Percentiles rank a stretch among this genome's conserved stretches.
Conservation (phyloP, 1,140 invertebrate genomes). For the Bombus waltoni region DNA sequence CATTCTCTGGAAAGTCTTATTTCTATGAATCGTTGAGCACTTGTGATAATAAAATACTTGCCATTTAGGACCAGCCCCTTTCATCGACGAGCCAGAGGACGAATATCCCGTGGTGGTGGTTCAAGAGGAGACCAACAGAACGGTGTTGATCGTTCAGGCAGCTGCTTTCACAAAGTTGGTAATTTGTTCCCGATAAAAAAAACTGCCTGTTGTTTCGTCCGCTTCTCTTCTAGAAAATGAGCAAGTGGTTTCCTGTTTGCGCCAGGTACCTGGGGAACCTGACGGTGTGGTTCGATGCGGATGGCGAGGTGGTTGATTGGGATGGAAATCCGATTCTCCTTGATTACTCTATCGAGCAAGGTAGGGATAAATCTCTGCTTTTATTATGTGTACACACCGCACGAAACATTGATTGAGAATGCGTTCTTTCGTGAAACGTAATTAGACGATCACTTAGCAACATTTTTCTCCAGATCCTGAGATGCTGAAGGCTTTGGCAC, state of each 20-base stretch:
- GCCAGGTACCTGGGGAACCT: conserved; percentile 73
- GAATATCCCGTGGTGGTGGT: conserved; percentile 87
- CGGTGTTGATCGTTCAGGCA: conserved; percentile 89
- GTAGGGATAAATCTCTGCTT: conserved; percentile 73
- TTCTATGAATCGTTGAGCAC: background rate
- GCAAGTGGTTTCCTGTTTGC: background rate
- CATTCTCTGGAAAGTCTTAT: background rate
- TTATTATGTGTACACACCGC: background rate
- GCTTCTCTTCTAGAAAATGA: background rate
- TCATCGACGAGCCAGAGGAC: conserved; percentile 83
- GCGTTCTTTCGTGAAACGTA: background rate
- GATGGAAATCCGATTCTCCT: conserved; percentile 90
- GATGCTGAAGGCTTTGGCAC: conserved; percentile 83
- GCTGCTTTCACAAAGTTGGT: conserved; percentile 85
- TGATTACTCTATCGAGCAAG: conserved; percentile 85
- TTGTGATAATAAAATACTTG: background rate
- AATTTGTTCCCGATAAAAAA: background rate
- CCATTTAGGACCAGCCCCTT: conserved; percentile 81
- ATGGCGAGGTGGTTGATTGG: conserved; percentile 87
- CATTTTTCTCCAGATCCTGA: conserved; percentile 77
- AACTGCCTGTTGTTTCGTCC: background rate
- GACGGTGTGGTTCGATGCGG: conserved; percentile 88
- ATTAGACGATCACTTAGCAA: background rate
- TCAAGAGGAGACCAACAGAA: conserved; percentile 82
- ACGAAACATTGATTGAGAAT: background rate